Evolutionary conservation across 2,888 invertebrate genomes (phyloP), one percentile per base, ranked within the genome.

Genomic region (Proisotoma minuta): DNA sequence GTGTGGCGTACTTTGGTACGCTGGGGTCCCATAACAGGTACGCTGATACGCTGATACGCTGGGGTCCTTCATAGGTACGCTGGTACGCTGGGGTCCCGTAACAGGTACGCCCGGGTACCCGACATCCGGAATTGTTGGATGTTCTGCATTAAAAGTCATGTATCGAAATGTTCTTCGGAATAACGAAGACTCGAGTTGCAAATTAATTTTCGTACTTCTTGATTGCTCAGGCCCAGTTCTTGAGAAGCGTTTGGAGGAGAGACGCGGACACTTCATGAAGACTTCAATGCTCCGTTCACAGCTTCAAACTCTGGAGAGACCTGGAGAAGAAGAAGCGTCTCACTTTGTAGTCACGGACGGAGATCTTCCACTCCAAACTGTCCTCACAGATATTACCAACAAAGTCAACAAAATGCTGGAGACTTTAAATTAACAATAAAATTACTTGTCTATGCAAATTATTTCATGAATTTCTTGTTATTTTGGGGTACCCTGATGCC

Each of bases 221-320:
- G 59, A 68, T n/a, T 68, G 68, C 51, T 57, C 61, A 1, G 18
- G 57, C 49, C 23, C 18, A 15, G 61, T 68, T 34, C 57, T 68
- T 12, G 62, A 63, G 27, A 27, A 53, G 15, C 23, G 68, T 18
- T 50, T 68, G 10, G 34, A 40, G 10, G 26, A 57, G 22, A 54
- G 68, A n/a, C 47, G 51, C 24, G 62, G 60, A 1, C 68, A 68
- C 57, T 68, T 66, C 50, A 68, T 68, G 68, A 68, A 68, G 28
- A 39, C 50, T 0, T 43, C 52, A 12, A 63, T 68, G 63, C 56
- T 68, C 3, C 28, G 60, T 20, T 66, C 66, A 50, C 68, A 68
- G 59, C 53, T 68, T 1, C 59, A 61, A 3, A 60, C 64, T 3
- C 48, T 68, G 27, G 66, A 68, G 47, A 20, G 39, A 5, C 68